phyloP scores from a whole-genome alignment of 2,888 invertebrate genomes.

The Diaphora mendica region DNA sequence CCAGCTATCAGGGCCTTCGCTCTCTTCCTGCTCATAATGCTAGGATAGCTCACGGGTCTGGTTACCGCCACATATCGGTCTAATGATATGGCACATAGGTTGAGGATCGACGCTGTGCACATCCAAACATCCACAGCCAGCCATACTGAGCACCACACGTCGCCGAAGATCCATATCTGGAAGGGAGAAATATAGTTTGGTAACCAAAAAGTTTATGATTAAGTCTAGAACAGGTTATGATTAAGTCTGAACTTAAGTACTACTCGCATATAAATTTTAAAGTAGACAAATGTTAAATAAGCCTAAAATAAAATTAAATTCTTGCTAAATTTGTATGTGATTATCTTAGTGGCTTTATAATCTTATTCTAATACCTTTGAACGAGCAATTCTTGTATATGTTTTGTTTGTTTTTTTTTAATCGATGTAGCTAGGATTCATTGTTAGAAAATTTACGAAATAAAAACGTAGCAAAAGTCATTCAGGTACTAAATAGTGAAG shows the following conservation, averaged over 20 bases:
- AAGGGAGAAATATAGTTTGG: slow-evolving; percentile 21
- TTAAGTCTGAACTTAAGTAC: background rate
- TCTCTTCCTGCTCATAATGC: slow-evolving; percentile 93
- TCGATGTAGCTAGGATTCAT: too few relatives aligned
- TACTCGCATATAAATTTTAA: background rate
- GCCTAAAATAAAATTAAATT: background rate
- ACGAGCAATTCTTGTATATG: too few relatives aligned
- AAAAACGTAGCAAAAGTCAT: too few relatives aligned
- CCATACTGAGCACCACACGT: slow-evolving; percentile 98
- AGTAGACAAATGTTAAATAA: background rate
- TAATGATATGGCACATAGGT: slow-evolving; percentile 97
- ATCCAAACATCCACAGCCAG: slow-evolving; percentile 99
- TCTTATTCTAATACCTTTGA: too few relatives aligned
- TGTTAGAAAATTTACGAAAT: too few relatives aligned
- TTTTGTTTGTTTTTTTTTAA: too few relatives aligned
- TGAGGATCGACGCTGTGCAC: slow-evolving; percentile 98
- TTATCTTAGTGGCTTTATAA: too few relatives aligned
- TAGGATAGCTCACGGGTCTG: slow-evolving; percentile 97
- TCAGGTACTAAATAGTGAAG: too few relatives aligned
- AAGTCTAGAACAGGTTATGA: too few relatives aligned
- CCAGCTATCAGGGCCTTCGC: slow-evolving; percentile 95
- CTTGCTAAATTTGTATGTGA: background rate
- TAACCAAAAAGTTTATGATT: background rate
- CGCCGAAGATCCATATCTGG: slow-evolving; percentile 98
- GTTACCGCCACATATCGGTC: slow-evolving; percentile 99